Evolutionary conservation across 2,888 invertebrate genomes (phyloP).

Genomic region (Anorthoa munda): DNA sequence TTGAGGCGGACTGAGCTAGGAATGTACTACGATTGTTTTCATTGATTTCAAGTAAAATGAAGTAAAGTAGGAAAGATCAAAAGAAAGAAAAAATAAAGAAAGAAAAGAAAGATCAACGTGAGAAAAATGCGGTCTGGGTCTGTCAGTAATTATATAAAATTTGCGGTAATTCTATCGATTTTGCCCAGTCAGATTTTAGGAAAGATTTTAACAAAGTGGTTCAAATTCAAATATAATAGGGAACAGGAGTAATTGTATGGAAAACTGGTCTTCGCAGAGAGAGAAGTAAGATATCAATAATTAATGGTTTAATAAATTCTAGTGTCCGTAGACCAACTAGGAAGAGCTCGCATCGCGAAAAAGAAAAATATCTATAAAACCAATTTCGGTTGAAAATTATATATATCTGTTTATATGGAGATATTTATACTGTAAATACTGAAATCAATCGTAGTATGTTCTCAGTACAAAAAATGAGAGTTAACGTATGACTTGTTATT

Average conservation of each 20-base stretch:
- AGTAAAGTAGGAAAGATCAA: background rate
- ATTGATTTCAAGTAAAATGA: background rate
- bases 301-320: background rate
- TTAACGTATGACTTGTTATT: conserved; percentile 34
- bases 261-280: no score
- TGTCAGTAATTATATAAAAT: no score
- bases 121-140: no score
- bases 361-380: background rate
- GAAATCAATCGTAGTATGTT: conserved; percentile 12
- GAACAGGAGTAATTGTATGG: background rate
- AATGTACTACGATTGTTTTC: conserved; percentile 25
- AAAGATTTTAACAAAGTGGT: background rate
- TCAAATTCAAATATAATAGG: background rate
- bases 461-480: background rate
- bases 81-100: no score
- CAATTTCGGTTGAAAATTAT: background rate
- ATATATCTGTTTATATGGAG: no score
- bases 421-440: background rate
- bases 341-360: background rate
- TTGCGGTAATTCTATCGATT: no score
- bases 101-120: no score
- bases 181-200: background rate
- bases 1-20: conserved; percentile 14
- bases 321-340: background rate
- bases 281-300: background rate